Conservation (phyloP, 2,113 vertebrate species). For the Colinus virginianus region DNA sequence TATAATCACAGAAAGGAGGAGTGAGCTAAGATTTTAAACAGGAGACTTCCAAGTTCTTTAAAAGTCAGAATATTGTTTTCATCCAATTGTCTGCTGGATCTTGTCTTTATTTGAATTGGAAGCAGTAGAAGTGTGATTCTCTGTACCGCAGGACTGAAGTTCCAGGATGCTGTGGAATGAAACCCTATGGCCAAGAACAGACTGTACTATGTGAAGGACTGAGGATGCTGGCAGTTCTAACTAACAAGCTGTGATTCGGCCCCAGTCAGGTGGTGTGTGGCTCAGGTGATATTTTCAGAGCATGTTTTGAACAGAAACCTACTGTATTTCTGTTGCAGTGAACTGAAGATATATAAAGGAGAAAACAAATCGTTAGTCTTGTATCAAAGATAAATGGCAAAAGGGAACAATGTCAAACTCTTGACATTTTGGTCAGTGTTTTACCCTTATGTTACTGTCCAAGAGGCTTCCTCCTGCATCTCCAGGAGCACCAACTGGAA, state of each 20-base stretch:
- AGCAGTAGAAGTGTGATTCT: constrained; percentile 16
- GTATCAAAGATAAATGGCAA: not conserved
- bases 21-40: not conserved
- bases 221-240: not conserved
- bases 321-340: not conserved
- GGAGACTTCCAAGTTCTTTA: not conserved
- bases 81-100: constrained; percentile 19
- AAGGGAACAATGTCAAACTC: not conserved
- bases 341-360: not conserved
- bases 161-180: constrained; percentile 18
- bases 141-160: not conserved
- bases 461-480: not conserved
- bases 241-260: not conserved
- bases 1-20: not conserved
- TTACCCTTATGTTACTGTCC: not conserved
- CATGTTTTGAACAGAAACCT: not conserved
- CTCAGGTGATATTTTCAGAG: constrained; percentile 1
- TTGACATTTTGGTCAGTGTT: not conserved
- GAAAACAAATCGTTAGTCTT: not conserved
- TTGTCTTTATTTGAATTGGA: constrained; percentile 52
- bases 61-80: not conserved
- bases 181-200: constrained; percentile 33
- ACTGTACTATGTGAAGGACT: not conserved
- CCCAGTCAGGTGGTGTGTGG: not conserved
- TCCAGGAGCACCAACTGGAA: not conserved